phyloP scores from a whole-genome alignment of 92 coral and sea anemone species.

The Phenganax marumi region DNA sequence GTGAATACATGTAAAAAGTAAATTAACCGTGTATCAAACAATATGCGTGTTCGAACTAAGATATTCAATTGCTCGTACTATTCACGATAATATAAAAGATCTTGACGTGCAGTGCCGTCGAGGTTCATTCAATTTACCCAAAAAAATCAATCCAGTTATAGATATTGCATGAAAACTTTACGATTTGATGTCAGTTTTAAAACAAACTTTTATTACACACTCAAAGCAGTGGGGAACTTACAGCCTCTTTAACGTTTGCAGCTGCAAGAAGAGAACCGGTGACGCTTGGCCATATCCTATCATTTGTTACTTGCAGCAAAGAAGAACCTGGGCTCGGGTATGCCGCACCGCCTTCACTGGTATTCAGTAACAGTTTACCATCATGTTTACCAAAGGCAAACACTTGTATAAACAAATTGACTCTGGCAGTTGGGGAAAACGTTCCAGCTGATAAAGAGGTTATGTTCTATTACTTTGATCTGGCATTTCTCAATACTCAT shows the following conservation, averaged over 20 bases:
- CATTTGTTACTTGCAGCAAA: conserved; percentile 53
- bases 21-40: too few relatives aligned
- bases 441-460: conserved; percentile 21
- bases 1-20: conserved; percentile 5
- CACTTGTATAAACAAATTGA: conserved; percentile 52
- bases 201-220: background rate
- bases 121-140: too few relatives aligned
- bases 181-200: background rate
- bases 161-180: background rate
- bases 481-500: conserved; percentile 44
- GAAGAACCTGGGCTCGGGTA: conserved; percentile 55
- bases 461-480: conserved; percentile 42
- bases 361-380: conserved; percentile 10
- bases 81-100: background rate
- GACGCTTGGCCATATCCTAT: conserved; percentile 29
- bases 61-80: too few relatives aligned
- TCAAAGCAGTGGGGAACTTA: background rate
- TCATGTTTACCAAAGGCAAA: conserved; percentile 55
- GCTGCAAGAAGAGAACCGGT: conserved; percentile 52
- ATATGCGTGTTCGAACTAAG: too few relatives aligned
- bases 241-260: conserved; percentile 16
- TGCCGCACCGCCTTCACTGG: conserved; percentile 40
- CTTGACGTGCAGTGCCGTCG: too few relatives aligned
- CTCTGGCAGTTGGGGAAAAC: conserved; percentile 30
- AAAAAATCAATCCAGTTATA: too few relatives aligned